phyloP scores from a whole-genome alignment of 2,797 vertebrate species.

The Synanceia verrucosa region DNA sequence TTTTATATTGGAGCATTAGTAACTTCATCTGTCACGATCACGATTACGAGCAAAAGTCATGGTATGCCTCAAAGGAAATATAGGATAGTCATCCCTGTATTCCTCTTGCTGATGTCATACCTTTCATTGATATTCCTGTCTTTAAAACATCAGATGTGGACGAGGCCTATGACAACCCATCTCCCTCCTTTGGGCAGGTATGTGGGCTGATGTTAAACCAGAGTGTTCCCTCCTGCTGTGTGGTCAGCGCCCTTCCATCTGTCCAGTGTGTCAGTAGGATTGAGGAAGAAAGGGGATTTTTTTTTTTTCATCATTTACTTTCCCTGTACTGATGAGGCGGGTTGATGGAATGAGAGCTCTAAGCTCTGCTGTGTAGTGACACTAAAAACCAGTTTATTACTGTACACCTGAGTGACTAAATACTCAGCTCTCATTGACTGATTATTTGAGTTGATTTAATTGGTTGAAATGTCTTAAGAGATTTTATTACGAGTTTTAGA shows the following conservation, averaged over 20 bases:
- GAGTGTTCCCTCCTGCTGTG: constrained; percentile 47
- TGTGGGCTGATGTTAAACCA: constrained; percentile 59
- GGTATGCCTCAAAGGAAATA: not conserved
- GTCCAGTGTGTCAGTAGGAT: constrained; percentile 49
- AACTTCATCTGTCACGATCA: not conserved
- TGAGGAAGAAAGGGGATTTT: constrained; percentile 29
- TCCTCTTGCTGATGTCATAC: not conserved
- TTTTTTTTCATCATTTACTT: constrained; percentile 1
- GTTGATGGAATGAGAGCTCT: constrained; percentile 38
- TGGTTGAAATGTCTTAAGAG: not conserved
- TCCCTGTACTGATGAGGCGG: constrained; percentile 12
- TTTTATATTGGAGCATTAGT: not conserved
- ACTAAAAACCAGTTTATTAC: constrained; percentile 42
- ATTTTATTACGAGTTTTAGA: constrained; percentile 4
- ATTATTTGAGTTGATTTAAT: constrained; percentile 32
- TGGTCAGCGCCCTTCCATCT: constrained; percentile 61
- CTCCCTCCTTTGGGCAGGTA: constrained; percentile 45
- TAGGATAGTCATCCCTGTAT: not conserved
- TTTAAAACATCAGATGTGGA: constrained; percentile 7
- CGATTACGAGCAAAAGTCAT: not conserved
- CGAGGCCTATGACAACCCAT: not conserved
- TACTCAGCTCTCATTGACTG: constrained; percentile 20
- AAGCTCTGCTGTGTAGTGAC: constrained; percentile 64
- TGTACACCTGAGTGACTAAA: constrained; percentile 44
- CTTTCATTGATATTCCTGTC: constrained; percentile 23